Conservation (phyloP, 2,888 invertebrate species). For the Dryocosmus kuriphilus region DNA sequence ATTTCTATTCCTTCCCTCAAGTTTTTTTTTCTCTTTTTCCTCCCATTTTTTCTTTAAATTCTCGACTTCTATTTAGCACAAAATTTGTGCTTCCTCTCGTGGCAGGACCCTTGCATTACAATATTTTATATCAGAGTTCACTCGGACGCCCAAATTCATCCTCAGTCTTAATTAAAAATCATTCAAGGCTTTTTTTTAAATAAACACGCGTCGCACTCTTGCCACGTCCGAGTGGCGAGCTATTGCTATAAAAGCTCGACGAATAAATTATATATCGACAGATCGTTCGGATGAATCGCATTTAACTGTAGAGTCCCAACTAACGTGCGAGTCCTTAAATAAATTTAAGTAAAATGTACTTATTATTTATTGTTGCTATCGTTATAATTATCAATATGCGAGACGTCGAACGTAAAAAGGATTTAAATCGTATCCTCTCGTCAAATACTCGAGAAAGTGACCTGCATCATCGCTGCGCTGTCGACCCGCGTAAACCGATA, state of each 20-base stretch:
- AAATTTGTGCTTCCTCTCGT: constrained; percentile 45
- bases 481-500: constrained; percentile 52
- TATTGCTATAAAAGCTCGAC: constrained; percentile 45
- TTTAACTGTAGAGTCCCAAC: constrained; percentile 24
- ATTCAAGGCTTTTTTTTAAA: constrained; percentile 38
- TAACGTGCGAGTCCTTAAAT: constrained; percentile 61
- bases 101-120: constrained; percentile 29
- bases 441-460: constrained; percentile 47
- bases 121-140: constrained; percentile 9
- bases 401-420: constrained; percentile 56
- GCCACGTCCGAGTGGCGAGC: neutral
- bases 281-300: constrained; percentile 7
- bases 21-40: constrained; percentile 25
- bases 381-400: constrained; percentile 47
- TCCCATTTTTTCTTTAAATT: constrained; percentile 9
- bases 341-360: constrained; percentile 69
- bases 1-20: constrained; percentile 43
- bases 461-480: constrained; percentile 46
- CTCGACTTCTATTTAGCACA: constrained; percentile 36
- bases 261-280: constrained; percentile 48
- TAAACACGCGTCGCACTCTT: constrained; percentile 4
- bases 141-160: constrained; percentile 11
- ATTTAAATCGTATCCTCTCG: constrained; percentile 39
- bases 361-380: constrained; percentile 51
- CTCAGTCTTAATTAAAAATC: constrained; percentile 28